Percentiles rank a stretch among this genome's conserved stretches.
Evolutionary conservation across 2,797 vertebrate species (phyloP).

Genomic region (Taeniopygia guttata): DNA sequence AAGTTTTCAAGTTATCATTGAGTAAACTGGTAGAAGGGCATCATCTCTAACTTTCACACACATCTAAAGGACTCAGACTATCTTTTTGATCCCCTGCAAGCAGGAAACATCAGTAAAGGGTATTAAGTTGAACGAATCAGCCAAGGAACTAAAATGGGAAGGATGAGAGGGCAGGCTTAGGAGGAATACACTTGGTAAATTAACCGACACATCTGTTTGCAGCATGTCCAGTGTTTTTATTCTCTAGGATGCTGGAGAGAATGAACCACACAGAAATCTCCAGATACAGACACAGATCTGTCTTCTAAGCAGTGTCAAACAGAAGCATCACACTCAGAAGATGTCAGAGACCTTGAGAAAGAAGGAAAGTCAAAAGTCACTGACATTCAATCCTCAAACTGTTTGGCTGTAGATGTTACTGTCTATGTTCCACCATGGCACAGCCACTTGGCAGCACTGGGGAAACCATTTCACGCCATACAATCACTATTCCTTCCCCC

Average conservation of each 20-base stretch:
- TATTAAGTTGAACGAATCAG: not conserved
- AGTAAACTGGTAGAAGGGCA: not conserved
- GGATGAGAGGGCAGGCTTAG: not conserved
- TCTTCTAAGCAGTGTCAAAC: not conserved
- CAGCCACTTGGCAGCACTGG: not conserved
- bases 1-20: not conserved
- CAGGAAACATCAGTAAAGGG: not conserved
- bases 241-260: not conserved
- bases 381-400: not conserved
- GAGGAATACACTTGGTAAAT: not conserved
- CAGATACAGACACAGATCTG: not conserved
- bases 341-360: not conserved
- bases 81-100: slow-evolving; percentile 12
- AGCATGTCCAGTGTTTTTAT: not conserved
- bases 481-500: not conserved
- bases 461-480: not conserved
- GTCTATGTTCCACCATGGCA: rapidly evolving
- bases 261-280: not conserved
- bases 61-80: not conserved
- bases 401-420: not conserved
- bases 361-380: not conserved
- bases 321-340: not conserved
- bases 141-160: not conserved
- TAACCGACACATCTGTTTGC: not conserved
- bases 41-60: not conserved